Evolutionary conservation across 2,797 vertebrate species (phyloP), one percentile per base, ranked within the genome.

Genomic region (Meda fulgida): DNA sequence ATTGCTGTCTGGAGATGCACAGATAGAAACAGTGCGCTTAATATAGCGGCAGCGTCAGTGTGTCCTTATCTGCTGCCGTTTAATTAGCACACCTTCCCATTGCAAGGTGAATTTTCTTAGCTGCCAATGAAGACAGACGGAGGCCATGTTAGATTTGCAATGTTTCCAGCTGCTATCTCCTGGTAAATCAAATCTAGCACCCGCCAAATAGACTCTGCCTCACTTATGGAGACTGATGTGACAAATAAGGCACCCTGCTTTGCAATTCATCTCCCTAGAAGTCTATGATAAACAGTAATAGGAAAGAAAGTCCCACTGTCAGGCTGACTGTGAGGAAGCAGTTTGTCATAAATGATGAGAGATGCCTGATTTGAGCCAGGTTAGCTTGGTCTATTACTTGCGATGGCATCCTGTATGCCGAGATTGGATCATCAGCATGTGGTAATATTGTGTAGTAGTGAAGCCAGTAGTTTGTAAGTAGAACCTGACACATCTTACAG

Each of bases 51-150:
- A 87, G 89, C 80, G 81, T 87, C 85, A 53, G 87, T 88, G 55
- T 85, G 84, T 29, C 48, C 91, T 93, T 93, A 94, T 92, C 92
- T 85, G 80, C 58, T 81, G 83, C 84, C 85, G 87, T 63, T 90
- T 92, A 94, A 95, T 94, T 94, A 94, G 84, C 36, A 86, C 51
- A 80, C 67, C 80, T 63, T 82, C 58, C n/a, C 51, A 89, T 93
- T 89, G 78, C 80, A 88, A 90, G 86, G 84, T 83, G 72, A 53
- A 72, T 82, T 69, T 60, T 79, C 80, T 38, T 63, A 43, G 60
- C 48, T 63, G 36, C 86, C 9, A 46, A 51, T 21, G n/a, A 78
- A 88, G 84, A 83, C 63, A 76, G 78, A 84, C 72, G 40, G 55
- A 40, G 83, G 72, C 76, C 48, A 53, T 73, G 83, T 77, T 78